Evolutionary conservation across 2,888 invertebrate genomes (phyloP).

Genomic region (Timema podura): DNA sequence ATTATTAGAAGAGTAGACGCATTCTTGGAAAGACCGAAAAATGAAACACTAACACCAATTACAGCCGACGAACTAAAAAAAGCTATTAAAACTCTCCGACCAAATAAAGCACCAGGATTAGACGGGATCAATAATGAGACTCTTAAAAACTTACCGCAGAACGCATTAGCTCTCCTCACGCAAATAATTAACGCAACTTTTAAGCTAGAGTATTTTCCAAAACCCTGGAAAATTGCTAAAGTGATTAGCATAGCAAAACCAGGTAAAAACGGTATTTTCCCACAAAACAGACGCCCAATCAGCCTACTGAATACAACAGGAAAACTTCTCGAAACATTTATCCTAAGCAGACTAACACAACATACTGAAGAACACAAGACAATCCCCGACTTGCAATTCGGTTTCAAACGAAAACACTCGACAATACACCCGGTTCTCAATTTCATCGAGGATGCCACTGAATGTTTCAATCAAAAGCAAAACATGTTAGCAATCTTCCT

Average conservation of each 20-base stretch:
- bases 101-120: too few relatives aligned
- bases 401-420: not conserved
- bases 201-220: too few relatives aligned
- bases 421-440: not conserved
- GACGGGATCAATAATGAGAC: too few relatives aligned
- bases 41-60: too few relatives aligned
- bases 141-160: too few relatives aligned
- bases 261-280: not conserved
- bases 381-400: not conserved
- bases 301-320: not conserved
- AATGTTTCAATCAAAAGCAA: not conserved
- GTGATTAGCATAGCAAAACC: not conserved
- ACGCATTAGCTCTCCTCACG: too few relatives aligned
- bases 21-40: too few relatives aligned
- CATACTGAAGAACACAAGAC: not conserved
- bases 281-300: constrained; percentile 3
- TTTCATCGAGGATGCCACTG: not conserved
- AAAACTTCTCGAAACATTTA: not conserved
- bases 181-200: too few relatives aligned
- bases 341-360: not conserved
- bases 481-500: too few relatives aligned
- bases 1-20: too few relatives aligned
- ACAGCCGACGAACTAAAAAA: too few relatives aligned
- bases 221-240: not conserved
- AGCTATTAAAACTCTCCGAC: too few relatives aligned